Evolutionary conservation across 1,140 invertebrate species (phyloP).

Genomic region (Ptiloglossa arizonensis): DNA sequence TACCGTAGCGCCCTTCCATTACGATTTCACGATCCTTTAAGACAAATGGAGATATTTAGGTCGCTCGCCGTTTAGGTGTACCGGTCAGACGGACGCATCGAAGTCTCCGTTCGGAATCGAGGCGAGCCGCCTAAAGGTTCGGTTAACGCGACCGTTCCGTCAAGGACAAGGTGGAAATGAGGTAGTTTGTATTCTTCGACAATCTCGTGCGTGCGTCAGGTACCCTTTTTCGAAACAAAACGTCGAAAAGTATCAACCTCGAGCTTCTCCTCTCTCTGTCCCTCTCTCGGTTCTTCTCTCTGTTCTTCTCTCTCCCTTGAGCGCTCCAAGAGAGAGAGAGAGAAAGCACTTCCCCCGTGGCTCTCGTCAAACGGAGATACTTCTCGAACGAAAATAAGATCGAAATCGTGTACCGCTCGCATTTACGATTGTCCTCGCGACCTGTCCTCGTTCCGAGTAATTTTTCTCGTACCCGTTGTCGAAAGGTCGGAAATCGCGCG

Average conservation of each 20-base stretch:
- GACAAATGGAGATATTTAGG: conserved; percentile 53
- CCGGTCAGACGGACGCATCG: background rate
- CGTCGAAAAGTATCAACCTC: conserved; percentile 23
- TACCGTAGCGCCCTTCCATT: conserved; percentile 19
- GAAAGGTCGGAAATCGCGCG: conserved; percentile 27
- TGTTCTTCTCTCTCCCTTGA: no score
- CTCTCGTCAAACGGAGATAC: background rate
- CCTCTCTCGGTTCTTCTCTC: background rate
- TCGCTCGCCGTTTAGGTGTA: conserved; percentile 17
- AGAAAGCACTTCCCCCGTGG: background rate
- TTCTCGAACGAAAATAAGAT: conserved; percentile 17
- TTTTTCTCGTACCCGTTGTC: conserved; percentile 24
- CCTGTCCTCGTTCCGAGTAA: conserved; percentile 13
- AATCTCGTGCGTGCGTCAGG: conserved; percentile 36
- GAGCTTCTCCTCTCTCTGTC: background rate
- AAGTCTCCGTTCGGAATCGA: background rate
- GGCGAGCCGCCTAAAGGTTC: conserved; percentile 57
- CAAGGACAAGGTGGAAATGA: conserved; percentile 61
- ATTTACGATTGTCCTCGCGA: conserved; percentile 27
- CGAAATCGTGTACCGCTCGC: conserved; percentile 22
- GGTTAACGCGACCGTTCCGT: conserved; percentile 52
- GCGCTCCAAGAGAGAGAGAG: no score
- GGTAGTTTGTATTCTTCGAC: conserved; percentile 61
- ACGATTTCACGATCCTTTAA: conserved; percentile 42
- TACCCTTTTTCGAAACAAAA: conserved; percentile 40